Percentiles rank a stretch among this genome's conserved stretches.
Conservation (phyloP, 2,888 invertebrate species). For the Chymomyza amoena region DNA sequence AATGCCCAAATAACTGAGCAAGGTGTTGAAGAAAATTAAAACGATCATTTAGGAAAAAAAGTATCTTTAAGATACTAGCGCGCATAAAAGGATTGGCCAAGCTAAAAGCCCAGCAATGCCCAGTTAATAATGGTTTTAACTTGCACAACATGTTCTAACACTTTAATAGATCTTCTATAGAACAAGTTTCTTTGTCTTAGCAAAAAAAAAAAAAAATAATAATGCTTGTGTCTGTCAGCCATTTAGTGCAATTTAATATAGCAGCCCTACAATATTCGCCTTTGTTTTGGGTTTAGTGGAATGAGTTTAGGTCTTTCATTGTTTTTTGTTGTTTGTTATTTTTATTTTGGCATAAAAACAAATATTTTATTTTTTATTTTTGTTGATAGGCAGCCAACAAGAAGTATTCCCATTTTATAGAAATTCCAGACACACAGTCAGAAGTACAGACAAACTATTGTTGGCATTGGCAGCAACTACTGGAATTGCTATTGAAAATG, state of each 20-base stretch:
- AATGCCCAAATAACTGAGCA: slow-evolving; percentile 33
- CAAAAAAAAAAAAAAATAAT: no score
- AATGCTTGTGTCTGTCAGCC: slow-evolving; percentile 8
- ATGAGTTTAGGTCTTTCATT: slow-evolving; percentile 13
- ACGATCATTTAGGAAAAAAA: slow-evolving; percentile 31
- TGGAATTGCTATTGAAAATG: slow-evolving; percentile 11
- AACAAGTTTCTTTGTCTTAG: background rate
- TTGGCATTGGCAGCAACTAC: slow-evolving; percentile 19
- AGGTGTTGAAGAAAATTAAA: slow-evolving; percentile 61
- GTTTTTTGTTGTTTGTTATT: slow-evolving; percentile 30
- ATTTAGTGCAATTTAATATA: slow-evolving; percentile 56
- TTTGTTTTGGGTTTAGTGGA: slow-evolving; percentile 33
- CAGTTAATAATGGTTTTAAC: background rate
- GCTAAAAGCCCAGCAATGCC: slow-evolving; percentile 16
- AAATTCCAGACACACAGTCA: slow-evolving; percentile 51
- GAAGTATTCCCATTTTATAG: slow-evolving; percentile 43
- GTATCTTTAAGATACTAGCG: background rate
- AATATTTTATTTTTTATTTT: slow-evolving; percentile 16
- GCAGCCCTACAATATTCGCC: slow-evolving; percentile 38
- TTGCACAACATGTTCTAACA: background rate
- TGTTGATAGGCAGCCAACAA: slow-evolving; percentile 16
- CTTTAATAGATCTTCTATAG: background rate
- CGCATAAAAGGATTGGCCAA: background rate
- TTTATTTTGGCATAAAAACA: slow-evolving; percentile 52
- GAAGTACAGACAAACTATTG: slow-evolving; percentile 13